Base-by-base conservation (phyloP, 2,797 vertebrate species). In the Knipowitschia caucasica region DNA sequence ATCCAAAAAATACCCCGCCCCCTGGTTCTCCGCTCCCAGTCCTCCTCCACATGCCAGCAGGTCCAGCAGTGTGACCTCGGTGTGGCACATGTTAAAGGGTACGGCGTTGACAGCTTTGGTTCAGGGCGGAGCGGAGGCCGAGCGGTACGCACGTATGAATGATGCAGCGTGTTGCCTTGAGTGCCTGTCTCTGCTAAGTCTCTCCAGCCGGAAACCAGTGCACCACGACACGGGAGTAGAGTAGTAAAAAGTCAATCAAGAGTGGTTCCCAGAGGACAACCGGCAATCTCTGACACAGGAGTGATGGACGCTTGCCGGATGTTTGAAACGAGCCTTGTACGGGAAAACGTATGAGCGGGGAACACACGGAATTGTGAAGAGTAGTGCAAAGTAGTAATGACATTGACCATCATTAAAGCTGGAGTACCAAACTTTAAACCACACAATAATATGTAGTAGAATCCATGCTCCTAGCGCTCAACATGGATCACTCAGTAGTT, bases 111-210 rank as follows among this genome's bases (percentile, higher is more conserved):
- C 82, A 85, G 80, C 71, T 73, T 71, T 18, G 68, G 82, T 84
- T 85, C 82, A 85, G 64, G 65, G 73, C 64, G 59, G 65, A 56
- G 56, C 67, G 66, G 73, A 56, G 81, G 59, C 71, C 74, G 77
- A 69, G 75, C 80, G 79, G 71, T 76, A 76, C 81, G 77, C 62
- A 62, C 73, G 77, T 79, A 87, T 84, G 52, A 87, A 85, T 84
- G 80, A 85, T 85, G 77, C 72, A 85, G 77, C 50, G 18, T 59
- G 29, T 67, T 8, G 35, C 59, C 53, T 33, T 60, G 57, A 50
- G 64, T 60, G 54, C 35, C 35, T 8, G 35, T 36, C 35, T 36
- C 51, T 52, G 69, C 60, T 72, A 71, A 63, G 59, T 46, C 10
- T 6, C 21, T 57, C 44, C 59, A 51, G n/a, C 12, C 7, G 59